Conservation (phyloP, 2,113 vertebrate genomes). For the Amia ocellicauda region DNA sequence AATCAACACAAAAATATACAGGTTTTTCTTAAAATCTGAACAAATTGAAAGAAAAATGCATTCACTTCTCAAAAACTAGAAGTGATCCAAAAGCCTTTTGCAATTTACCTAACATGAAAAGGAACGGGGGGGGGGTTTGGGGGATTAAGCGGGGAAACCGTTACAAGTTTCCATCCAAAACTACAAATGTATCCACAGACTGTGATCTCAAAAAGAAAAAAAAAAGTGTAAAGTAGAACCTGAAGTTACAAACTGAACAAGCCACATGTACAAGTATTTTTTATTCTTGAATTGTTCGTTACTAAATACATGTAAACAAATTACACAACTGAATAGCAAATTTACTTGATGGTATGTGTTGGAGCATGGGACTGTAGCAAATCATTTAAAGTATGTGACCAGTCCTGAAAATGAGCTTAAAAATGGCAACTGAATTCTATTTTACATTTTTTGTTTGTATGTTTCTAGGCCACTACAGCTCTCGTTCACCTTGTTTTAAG, state of each 20-base stretch:
- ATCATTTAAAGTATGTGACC: slow-evolving; percentile 19
- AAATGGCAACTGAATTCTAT: slow-evolving; percentile 20
- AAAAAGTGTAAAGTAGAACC: slow-evolving; percentile 2
- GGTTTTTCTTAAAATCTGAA: slow-evolving; percentile 18
- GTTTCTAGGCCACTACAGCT: slow-evolving; percentile 94
- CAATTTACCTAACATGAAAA: slow-evolving; percentile 14
- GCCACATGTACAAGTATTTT: slow-evolving; percentile 12
- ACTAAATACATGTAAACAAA: slow-evolving; percentile 18
- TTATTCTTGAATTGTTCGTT: slow-evolving; percentile 19
- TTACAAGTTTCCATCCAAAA: slow-evolving; percentile 7
- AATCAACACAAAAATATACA: slow-evolving; percentile 29
- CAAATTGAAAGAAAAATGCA: slow-evolving; percentile 8
- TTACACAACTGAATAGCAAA: slow-evolving; percentile 11
- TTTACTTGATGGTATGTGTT: slow-evolving; percentile 1
- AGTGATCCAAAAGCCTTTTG: not conserved
- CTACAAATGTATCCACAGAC: slow-evolving; percentile 14
- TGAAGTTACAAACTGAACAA: slow-evolving; percentile 21
- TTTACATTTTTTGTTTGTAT: slow-evolving; percentile 39
- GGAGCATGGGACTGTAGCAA: too few relatives aligned
- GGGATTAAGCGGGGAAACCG: slow-evolving; percentile 5
- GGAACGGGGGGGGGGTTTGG: too few relatives aligned
- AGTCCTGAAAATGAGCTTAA: slow-evolving; percentile 16
- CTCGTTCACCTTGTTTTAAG: slow-evolving; percentile 99
- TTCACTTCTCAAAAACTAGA: slow-evolving; percentile 18
- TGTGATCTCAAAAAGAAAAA: not conserved